phyloP scores from a whole-genome alignment of 2,113 vertebrate genomes.

The Thalassoma bifasciatum region DNA sequence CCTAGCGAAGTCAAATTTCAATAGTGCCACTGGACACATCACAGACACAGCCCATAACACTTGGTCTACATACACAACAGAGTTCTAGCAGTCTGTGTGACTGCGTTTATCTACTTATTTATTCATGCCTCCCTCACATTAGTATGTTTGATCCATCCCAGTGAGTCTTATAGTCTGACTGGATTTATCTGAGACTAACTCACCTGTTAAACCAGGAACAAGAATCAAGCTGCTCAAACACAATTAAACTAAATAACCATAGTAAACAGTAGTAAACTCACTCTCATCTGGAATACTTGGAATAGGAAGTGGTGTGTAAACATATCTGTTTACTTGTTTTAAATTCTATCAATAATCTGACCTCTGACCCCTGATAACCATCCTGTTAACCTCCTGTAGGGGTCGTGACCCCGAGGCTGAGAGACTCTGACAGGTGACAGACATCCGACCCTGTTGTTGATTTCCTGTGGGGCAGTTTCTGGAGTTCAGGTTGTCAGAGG shows the following conservation, averaged over 20 bases:
- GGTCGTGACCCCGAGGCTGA: conserved; percentile 35
- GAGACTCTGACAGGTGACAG: conserved; percentile 35
- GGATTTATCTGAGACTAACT: too few species aligned
- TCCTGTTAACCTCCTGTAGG: neutral
- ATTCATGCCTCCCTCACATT: too few species aligned
- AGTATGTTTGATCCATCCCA: too few species aligned
- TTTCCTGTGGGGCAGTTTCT: neutral
- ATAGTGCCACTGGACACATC: too few species aligned
- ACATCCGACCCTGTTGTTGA: conserved; percentile 26
- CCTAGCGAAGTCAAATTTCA: too few species aligned
- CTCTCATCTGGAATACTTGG: neutral
- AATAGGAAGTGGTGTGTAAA: neutral
- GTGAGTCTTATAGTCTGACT: too few species aligned
- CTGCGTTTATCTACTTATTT: too few species aligned
- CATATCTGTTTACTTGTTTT: neutral
- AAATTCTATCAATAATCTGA: conserved; percentile 6
- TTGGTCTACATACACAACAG: too few species aligned
- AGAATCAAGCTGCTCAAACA: neutral
- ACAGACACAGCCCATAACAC: too few species aligned
- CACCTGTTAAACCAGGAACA: too few species aligned
- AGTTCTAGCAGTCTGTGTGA: too few species aligned
- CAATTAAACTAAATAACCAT: neutral
- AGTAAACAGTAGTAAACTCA: too few species aligned
- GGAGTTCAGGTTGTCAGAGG: neutral
- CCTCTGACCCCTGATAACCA: conserved; percentile 24